These are phyloP conservation scores for Montipora efflorescens DNA, from an alignment of 64 coral and sea anemone species.

Conservation along the genomic window DNA sequence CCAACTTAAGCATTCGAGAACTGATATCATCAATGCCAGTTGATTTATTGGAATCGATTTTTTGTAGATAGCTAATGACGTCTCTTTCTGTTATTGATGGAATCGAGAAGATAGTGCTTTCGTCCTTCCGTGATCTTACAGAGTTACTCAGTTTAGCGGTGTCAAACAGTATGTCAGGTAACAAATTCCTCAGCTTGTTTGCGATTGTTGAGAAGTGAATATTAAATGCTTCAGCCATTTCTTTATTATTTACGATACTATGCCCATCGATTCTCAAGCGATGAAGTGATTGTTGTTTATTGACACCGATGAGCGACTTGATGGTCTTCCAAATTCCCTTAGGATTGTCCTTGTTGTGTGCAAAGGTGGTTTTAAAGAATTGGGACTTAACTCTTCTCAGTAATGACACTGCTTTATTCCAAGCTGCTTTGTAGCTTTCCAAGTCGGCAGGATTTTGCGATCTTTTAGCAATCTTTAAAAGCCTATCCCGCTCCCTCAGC, in stretches of 20 bases:
- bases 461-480: constrained; percentile 19
- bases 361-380: constrained; percentile 26
- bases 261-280: neutral
- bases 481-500: neutral
- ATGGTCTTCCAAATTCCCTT: constrained; percentile 57
- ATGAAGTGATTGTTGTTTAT: neutral
- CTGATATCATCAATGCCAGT: constrained; percentile 43
- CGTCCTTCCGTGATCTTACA: constrained; percentile 49
- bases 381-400: constrained; percentile 2
- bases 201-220: constrained; percentile 52
- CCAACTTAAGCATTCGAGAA: constrained; percentile 46
- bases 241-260: neutral
- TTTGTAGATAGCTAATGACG: neutral
- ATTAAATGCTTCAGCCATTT: constrained; percentile 44
- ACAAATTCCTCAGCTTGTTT: constrained; percentile 13
- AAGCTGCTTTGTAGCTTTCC: neutral
- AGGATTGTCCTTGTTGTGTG: constrained; percentile 40
- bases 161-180: constrained; percentile 32
- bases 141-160: constrained; percentile 37
- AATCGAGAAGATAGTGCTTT: neutral
- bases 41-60: constrained; percentile 27
- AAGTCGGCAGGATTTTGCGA: constrained; percentile 8
- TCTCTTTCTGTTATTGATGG: too few relatives aligned
- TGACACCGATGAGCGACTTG: constrained; percentile 4
- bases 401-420: constrained; percentile 37